phyloP scores from a whole-genome alignment of 2,113 vertebrate genomes.

The Chionomys nivalis region DNA sequence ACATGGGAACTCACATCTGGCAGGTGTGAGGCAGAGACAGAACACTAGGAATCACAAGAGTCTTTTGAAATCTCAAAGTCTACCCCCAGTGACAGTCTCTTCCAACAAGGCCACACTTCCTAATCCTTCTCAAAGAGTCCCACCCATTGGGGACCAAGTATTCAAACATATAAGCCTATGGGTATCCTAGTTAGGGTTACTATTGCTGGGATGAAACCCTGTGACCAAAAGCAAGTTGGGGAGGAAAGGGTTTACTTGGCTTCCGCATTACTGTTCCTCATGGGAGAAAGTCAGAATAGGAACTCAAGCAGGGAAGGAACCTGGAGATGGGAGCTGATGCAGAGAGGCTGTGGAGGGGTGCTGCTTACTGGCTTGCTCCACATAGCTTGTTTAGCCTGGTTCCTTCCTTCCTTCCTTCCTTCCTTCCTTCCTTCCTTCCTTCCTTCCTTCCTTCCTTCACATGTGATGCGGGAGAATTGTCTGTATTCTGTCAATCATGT shows the following conservation, averaged over 20 bases:
- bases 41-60: neutral
- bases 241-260: neutral
- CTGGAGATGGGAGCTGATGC: neutral
- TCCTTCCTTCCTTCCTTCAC: no score
- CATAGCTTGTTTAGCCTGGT: neutral
- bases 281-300: neutral
- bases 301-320: neutral
- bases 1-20: neutral
- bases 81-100: neutral
- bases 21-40: neutral
- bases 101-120: neutral
- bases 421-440: no score
- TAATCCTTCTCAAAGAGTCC: neutral
- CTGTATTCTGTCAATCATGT: no score
- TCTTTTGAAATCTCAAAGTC: neutral
- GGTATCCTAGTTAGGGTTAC: neutral
- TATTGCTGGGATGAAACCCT: neutral
- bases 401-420: neutral
- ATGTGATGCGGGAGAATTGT: no score
- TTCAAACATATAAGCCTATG: neutral
- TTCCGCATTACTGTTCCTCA: neutral
- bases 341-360: neutral
- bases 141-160: neutral
- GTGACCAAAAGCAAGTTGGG: neutral
- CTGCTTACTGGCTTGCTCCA: neutral